Percentiles rank a stretch among this genome's conserved stretches.
Evolutionary conservation across 2,888 invertebrate species (phyloP).

Genomic region (Nomada ruficornis): DNA sequence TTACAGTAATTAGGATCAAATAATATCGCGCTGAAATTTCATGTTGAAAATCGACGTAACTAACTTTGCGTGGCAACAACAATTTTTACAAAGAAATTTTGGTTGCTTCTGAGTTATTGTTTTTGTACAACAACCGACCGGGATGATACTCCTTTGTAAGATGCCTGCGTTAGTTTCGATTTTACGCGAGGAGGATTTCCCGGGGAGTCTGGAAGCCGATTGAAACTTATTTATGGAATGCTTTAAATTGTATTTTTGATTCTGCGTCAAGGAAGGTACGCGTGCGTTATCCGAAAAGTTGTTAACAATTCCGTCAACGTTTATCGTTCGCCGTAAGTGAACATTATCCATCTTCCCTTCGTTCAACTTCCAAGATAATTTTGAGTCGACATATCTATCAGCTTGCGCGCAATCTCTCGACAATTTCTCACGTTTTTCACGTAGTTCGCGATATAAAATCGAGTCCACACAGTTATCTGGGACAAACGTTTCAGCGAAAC

Average conservation of each 20-base stretch:
- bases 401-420: neutral
- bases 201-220: conserved; percentile 3
- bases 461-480: conserved; percentile 30
- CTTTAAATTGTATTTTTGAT: neutral
- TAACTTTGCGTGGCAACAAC: conserved; percentile 34
- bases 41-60: neutral
- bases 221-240: neutral
- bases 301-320: neutral
- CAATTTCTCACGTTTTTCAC: neutral
- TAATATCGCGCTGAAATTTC: neutral
- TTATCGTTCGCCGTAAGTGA: neutral
- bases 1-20: neutral
- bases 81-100: conserved; percentile 19
- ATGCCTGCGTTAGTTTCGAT: neutral
- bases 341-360: neutral
- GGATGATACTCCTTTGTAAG: neutral
- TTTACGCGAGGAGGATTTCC: neutral
- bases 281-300: neutral
- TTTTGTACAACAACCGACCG: neutral
- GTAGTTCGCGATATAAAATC: conserved; percentile 30
- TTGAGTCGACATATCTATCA: neutral
- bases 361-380: neutral
- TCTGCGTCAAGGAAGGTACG: neutral
- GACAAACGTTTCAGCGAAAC: conserved; percentile 10
- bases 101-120: neutral